phyloP scores from a whole-genome alignment of 2,797 vertebrate species.

The Ctenopoma kingsleyae region DNA sequence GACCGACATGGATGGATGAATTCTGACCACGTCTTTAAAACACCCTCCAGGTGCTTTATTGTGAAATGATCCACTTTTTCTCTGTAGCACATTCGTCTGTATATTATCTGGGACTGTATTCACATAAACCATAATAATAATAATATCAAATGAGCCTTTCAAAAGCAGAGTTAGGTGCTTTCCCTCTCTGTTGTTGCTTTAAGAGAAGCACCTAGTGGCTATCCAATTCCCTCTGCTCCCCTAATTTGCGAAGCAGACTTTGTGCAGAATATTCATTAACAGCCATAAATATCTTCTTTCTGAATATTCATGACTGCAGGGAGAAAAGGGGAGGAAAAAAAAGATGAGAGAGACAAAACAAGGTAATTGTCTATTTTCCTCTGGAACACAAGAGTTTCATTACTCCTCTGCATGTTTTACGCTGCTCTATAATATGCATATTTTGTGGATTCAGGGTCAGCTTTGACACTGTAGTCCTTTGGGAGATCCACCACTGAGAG shows the following conservation, averaged over 20 bases:
- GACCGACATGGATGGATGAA: background rate
- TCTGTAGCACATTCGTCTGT: background rate
- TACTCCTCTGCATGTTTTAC: background rate
- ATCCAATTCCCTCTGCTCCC: constrained; percentile 51
- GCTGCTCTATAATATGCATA: too few species aligned
- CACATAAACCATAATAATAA: constrained; percentile 25
- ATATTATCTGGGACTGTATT: background rate
- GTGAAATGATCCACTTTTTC: constrained; percentile 11
- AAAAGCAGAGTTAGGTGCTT: constrained; percentile 32
- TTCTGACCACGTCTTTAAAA: background rate
- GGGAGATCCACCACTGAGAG: too few species aligned
- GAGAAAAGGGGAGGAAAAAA: constrained; percentile 37
- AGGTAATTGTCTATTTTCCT: constrained; percentile 24
- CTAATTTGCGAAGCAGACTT: constrained; percentile 56
- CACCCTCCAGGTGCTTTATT: constrained; percentile 4
- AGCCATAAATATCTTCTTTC: constrained; percentile 55
- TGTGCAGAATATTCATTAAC: constrained; percentile 66
- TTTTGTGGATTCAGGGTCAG: background rate
- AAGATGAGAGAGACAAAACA: constrained; percentile 38
- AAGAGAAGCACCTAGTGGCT: constrained; percentile 49
- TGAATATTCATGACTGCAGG: constrained; percentile 73
- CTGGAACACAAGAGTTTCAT: background rate
- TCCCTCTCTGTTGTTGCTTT: constrained; percentile 37
- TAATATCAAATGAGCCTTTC: constrained; percentile 40
- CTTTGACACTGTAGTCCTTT: background rate